Conservation (phyloP, 2,888 invertebrate genomes). For the Lasioglossum leucozonium region DNA sequence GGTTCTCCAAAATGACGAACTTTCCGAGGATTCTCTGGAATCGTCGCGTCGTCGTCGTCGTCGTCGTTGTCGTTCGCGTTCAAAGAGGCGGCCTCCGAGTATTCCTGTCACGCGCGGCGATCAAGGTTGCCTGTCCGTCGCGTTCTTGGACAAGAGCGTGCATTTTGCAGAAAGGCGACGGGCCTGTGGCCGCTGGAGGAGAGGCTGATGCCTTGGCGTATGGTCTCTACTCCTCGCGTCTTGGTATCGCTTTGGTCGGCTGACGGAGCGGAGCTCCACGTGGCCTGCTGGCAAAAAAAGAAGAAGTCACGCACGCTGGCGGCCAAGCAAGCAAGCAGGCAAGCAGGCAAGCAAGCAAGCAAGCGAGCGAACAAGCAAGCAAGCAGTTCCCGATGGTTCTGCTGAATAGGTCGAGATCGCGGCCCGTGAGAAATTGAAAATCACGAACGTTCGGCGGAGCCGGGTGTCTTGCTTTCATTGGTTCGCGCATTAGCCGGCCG, state of each 20-base stretch:
- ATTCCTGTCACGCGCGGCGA: slow-evolving; percentile 43
- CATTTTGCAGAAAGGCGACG: slow-evolving; percentile 36
- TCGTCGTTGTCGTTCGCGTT: background rate
- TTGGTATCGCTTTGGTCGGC: background rate
- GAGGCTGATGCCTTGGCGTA: background rate
- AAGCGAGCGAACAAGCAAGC: background rate
- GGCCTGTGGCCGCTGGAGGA: slow-evolving; percentile 2
- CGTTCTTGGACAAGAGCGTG: slow-evolving; percentile 42
- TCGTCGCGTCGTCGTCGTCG: background rate
- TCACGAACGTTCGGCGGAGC: slow-evolving; percentile 41
- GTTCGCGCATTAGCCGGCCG: slow-evolving; percentile 48
- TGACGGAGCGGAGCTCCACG: slow-evolving; percentile 27
- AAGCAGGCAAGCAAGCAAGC: slow-evolving; percentile 12
- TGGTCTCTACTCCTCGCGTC: background rate
- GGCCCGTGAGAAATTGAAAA: slow-evolving; percentile 68
- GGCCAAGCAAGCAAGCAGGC: background rate
- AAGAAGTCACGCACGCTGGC: slow-evolving; percentile 51
- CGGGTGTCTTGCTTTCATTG: slow-evolving; percentile 44
- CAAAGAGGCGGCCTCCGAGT: background rate
- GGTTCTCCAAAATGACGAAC: background rate
- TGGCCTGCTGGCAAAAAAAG: slow-evolving; percentile 38
- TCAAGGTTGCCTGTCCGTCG: slow-evolving; percentile 40
- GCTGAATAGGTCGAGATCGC: slow-evolving; percentile 56
- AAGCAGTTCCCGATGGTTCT: slow-evolving; percentile 37
- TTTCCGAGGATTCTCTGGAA: background rate